Evolutionary conservation across 2,113 vertebrate species (phyloP).

Genomic region (Peromyscus polionotus): DNA sequence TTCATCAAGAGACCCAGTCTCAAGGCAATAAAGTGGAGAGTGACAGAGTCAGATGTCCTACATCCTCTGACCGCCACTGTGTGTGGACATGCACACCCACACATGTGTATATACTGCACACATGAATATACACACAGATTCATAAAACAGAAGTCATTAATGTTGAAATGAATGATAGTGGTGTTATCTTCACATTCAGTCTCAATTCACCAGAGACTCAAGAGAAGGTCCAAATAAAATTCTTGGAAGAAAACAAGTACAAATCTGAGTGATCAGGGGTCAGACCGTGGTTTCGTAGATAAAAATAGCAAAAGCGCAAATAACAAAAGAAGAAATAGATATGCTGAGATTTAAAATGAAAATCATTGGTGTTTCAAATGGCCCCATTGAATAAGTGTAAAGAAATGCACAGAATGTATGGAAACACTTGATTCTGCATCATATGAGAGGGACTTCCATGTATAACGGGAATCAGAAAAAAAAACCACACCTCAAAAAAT

Average conservation of each 20-base stretch:
- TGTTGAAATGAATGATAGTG: too few species aligned
- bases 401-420: not conserved
- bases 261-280: not conserved
- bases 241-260: not conserved
- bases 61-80: not conserved
- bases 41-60: not conserved
- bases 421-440: not conserved
- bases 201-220: not conserved
- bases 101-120: not conserved
- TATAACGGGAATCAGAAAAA: not conserved
- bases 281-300: not conserved
- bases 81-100: not conserved
- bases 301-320: not conserved
- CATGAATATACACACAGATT: not conserved
- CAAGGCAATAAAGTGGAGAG: not conserved
- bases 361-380: not conserved
- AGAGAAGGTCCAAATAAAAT: not conserved
- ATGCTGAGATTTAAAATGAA: not conserved
- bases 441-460: not conserved
- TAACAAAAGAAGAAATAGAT: not conserved
- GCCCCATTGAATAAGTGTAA: not conserved
- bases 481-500: not conserved
- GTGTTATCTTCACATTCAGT: not conserved
- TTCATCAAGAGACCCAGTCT: not conserved
- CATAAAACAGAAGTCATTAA: not conserved